Conservation (phyloP, 2,888 invertebrate species). For the Standfussiana lucernea region DNA sequence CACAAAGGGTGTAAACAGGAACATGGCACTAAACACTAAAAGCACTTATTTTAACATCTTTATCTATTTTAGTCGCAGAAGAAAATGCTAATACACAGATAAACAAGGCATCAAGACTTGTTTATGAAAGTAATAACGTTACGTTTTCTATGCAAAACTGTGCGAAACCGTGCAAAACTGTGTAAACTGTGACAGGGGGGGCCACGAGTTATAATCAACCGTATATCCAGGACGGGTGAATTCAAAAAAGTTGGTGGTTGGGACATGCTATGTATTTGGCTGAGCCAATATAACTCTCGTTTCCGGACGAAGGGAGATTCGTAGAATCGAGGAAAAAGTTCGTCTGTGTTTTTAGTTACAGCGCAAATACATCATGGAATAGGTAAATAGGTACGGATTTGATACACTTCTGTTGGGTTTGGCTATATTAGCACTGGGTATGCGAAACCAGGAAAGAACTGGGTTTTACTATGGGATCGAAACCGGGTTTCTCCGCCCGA, state of each 20-base stretch:
- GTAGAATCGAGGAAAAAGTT: constrained; percentile 37
- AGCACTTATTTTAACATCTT: constrained; percentile 57
- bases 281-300: constrained; percentile 47
- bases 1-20: constrained; percentile 39
- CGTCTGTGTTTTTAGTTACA: constrained; percentile 36
- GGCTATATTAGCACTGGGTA: not conserved
- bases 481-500: too few relatives aligned
- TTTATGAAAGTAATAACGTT: constrained; percentile 54
- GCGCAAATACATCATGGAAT: constrained; percentile 19
- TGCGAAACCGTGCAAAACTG: constrained; percentile 24
- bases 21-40: constrained; percentile 32
- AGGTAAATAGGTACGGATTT: not conserved
- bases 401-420: not conserved
- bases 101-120: constrained; percentile 47
- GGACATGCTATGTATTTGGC: constrained; percentile 37
- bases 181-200: constrained; percentile 20
- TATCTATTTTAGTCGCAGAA: constrained; percentile 59
- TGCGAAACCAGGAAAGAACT: too few relatives aligned
- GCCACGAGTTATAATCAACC: constrained; percentile 43
- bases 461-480: too few relatives aligned
- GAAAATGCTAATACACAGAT: constrained; percentile 64
- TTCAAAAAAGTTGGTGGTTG: constrained; percentile 48
- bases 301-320: constrained; percentile 23
- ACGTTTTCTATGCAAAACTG: constrained; percentile 49
- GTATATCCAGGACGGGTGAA: constrained; percentile 16